phyloP scores from a whole-genome alignment of 92 coral and sea anemone species.

The Epizoanthus scotinus region DNA sequence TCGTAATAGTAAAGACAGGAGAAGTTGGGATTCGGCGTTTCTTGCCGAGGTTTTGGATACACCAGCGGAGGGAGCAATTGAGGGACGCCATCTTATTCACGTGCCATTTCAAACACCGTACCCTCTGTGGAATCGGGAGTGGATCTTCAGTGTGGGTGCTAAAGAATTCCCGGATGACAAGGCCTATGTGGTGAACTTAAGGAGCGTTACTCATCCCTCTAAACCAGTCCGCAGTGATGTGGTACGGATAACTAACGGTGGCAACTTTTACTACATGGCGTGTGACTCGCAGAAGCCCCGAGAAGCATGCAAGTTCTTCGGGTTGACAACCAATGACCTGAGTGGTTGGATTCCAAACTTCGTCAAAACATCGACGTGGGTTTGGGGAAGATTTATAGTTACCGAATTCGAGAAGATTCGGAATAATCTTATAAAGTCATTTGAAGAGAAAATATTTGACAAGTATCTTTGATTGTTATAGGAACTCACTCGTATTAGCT shows the following conservation, averaged over 20 bases:
- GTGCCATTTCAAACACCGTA: background rate
- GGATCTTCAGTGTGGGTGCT: background rate
- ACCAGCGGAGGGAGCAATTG: background rate
- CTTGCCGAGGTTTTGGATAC: background rate
- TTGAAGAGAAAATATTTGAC: too few species aligned
- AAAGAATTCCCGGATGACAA: background rate
- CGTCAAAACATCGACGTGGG: too few species aligned
- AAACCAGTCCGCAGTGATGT: background rate
- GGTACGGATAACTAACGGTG: background rate
- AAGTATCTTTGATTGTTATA: too few species aligned
- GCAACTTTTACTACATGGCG: background rate
- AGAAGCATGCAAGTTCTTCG: background rate
- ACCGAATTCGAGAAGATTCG: too few species aligned
- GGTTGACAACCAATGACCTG: background rate
- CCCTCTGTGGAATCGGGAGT: background rate
- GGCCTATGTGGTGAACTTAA: background rate
- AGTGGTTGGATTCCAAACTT: background rate
- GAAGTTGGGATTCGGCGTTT: background rate
- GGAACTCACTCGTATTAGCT: too few species aligned
- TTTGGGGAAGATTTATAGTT: too few species aligned
- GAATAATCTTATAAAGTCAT: too few species aligned
- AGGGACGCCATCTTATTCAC: background rate
- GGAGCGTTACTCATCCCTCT: background rate
- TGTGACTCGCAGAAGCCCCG: background rate
- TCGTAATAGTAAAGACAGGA: background rate